Evolutionary conservation across 64 coral and sea anemone species (phyloP), one percentile per base, ranked within the genome.

Genomic region (Exaiptasia diaphana): DNA sequence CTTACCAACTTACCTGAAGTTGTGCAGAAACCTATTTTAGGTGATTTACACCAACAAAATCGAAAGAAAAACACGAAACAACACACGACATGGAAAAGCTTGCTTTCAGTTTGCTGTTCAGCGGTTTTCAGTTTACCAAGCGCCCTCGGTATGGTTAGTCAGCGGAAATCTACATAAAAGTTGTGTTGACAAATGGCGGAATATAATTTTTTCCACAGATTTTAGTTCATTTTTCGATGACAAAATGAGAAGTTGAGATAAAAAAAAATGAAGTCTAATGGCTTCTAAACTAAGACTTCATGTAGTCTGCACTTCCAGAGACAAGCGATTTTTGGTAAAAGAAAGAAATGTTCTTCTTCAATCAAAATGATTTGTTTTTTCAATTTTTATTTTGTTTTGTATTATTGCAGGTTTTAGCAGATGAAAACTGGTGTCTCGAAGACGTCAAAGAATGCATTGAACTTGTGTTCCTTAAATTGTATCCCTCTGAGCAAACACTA

Each of bases 291-390:
- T 93, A 49, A 82, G 83, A 52, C 67, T 93, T 8, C 88, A 93
- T 74, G 85, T 93, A 5, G 91, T 83, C 78, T 93, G 91, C 55
- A 68, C 91, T 23, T 93, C 91, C 9, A 83, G 85, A 70, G 85
- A 88, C 3, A 93, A 77, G 53, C 45, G 85, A 49, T 93, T 93
- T 59, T 59, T 93, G 84, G 91, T 93, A 88, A 73, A 67, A 22
- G n/a, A n/a, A n/a, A n/a, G 39, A 30, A 55, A 52, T 1, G 20
- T 9, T 7, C 2, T 20, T 48, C 24, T 8, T 10, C 6, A 25
- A 3, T 53, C 29, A 31, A 53, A 17, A 17, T 75, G 23, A 37
- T 6, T 2, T 1, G 0, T 34, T n/a, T 1, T 15, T 65, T 64
- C 0, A 33, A 4, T 65, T 38, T 65, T 33, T 10, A 17, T 15